Base-by-base conservation (phyloP, 2,888 invertebrate species). In the Pollenia angustigena region DNA sequence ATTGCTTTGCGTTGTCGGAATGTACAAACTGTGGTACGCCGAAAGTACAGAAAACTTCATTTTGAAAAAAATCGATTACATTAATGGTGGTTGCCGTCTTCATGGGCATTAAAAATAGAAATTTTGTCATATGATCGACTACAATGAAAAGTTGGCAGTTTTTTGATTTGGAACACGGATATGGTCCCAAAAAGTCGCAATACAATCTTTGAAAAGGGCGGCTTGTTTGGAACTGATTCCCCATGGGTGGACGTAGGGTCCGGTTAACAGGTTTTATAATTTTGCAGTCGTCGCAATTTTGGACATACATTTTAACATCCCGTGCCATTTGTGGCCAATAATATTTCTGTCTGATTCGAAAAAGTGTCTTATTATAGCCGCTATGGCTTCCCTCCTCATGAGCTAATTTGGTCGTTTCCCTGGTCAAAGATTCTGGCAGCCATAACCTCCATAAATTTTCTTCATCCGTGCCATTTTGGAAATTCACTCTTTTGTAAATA, bases 1-100 rank as follows among this genome's bases (percentile, higher is more conserved):
- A 85, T 56, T 85, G 85, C 42, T 82, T 85, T 0, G 72, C 87
- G 11, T 85, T 85, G 42, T 60, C 60, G 10, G 9, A 42, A 10
- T 60, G 60, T 14, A 60, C 10, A 42, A n/a, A 60, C 10, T 85
- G 75, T 6, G 85, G 87, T 6, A 85, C 82, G 0, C 87, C 87
- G 32, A 79, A 87, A 0, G 78, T 75, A 9, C 50, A 71, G 50
- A 87, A 85, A 10, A 85, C 1, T 1, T 76, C 60, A 14, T 79
- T 76, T 62, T 85, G 16, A 12, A 79, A 42, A n/a, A 69, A 79
- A 4, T 79, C 69, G 4, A 79, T 60, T 2, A 79, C 79, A 2
- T 69, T 69, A 14, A 12, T 60, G 0, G 79, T 42, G 1, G 40
- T 79, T 12, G 79, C 79, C 10, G 60, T 32, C n/a, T 12, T 58